Base-by-base conservation (phyloP, 2,888 invertebrate species). In the Dynastes hyllus region DNA sequence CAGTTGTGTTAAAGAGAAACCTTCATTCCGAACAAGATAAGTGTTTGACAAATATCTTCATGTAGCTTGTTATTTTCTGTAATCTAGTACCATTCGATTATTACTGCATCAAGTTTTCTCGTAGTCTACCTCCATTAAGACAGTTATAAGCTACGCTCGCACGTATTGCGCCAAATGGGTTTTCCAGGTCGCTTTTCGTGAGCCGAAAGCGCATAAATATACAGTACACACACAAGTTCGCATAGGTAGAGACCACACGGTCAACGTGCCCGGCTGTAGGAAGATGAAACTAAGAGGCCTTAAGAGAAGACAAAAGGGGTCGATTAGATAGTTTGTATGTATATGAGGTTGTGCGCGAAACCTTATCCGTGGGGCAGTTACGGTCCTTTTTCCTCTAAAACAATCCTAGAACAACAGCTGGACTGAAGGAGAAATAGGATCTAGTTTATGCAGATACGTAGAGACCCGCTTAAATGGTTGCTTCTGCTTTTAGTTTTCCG, bases 241-340 rank as follows among this genome's bases (percentile, higher is more conserved):
- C 53, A 71, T 53, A 71, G 71, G 45, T 58, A 22, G 55, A 58
- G 45, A 75, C 53, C 73, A 75, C 61, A 75, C 73, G 73, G 73
- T 75, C 73, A 75, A 75, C 73, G 50, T 37, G 61, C 45, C 78
- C 27, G 22, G 73, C 55, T 50, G 79, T 80, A 82, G 67, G 76
- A 82, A 81, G 82, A 82, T 71, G 81, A 77, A 78, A 80, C 78
- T 80, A 81, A 81, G 73, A 75, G 82, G 83, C 81, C 82, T 81
- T 76, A 80, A 79, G 70, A 79, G 84, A 86, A 86, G 86, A 86
- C 87, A 86, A 87, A 86, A 86, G 86, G 86, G 86, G 87, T 86
- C 86, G 86, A 88, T 87, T 86, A 87, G 87, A 87, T 86, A 88
- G 87, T 88, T 87, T 86, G 87, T 87, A 87, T 88, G 87, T 87